Conservation (phyloP, 2,113 vertebrate species). For the Copsychus sechellarum region DNA sequence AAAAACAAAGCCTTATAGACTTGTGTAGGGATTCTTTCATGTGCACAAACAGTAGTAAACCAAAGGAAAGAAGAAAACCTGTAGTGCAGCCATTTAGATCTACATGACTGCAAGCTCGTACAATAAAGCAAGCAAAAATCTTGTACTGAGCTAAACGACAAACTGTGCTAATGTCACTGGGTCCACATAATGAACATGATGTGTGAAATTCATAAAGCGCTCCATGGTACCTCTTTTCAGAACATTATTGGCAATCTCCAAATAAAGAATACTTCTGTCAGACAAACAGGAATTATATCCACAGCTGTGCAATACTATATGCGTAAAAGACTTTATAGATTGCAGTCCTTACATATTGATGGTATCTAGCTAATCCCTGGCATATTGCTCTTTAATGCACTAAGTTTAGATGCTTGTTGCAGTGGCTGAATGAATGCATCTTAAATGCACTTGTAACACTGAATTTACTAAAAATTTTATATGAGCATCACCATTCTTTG, state of each 20-base stretch:
- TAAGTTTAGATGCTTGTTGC: background rate
- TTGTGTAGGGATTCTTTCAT: background rate
- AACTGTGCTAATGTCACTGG: background rate
- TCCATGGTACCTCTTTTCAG: background rate
- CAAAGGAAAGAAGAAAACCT: background rate
- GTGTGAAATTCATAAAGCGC: background rate
- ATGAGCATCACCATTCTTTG: background rate
- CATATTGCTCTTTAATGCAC: background rate
- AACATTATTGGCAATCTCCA: background rate
- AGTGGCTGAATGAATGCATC: background rate
- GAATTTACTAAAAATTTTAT: background rate
- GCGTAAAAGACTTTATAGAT: background rate
- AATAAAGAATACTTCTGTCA: background rate
- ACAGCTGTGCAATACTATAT: background rate
- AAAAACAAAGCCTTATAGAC: background rate
- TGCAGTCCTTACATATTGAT: background rate
- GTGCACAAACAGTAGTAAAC: background rate
- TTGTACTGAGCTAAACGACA: background rate
- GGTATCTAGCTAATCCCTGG: background rate
- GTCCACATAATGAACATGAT: background rate
- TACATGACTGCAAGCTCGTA: background rate
- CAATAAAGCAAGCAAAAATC: background rate
- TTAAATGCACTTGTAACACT: background rate
- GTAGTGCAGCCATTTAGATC: background rate
- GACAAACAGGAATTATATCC: background rate